Conservation (phyloP, 1,140 invertebrate species). For the Pinna nobilis region DNA sequence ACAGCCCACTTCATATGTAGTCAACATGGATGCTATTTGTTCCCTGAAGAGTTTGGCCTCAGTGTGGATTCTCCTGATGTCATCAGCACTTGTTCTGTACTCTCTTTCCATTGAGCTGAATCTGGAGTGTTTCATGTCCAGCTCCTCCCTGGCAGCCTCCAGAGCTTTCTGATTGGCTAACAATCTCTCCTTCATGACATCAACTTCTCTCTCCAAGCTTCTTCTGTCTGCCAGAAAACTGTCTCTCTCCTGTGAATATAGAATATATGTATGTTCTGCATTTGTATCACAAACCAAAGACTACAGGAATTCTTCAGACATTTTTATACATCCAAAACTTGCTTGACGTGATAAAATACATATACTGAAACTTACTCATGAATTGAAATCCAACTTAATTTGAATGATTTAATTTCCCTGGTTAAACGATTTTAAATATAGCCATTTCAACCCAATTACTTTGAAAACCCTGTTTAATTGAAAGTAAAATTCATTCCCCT, state of each 20-base stretch:
- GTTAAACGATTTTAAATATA: too few species aligned
- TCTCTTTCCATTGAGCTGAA: slow-evolving; percentile 57
- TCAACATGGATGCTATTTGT: slow-evolving; percentile 65
- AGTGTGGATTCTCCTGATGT: slow-evolving; percentile 49
- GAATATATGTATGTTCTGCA: too few species aligned
- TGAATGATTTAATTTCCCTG: too few species aligned
- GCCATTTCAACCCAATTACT: too few species aligned
- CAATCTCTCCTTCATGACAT: slow-evolving; percentile 68
- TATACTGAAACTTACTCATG: neutral
- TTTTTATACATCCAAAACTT: neutral
- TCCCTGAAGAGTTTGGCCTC: slow-evolving; percentile 67
- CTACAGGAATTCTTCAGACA: neutral
- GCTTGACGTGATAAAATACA: neutral
- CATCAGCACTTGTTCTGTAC: slow-evolving; percentile 52
- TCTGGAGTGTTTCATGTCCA: slow-evolving; percentile 64
- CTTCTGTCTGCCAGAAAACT: slow-evolving; percentile 58
- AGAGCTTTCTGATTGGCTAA: slow-evolving; percentile 67
- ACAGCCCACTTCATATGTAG: slow-evolving; percentile 52
- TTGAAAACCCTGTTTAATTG: too few species aligned
- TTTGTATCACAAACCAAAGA: neutral
- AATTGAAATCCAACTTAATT: too few species aligned
- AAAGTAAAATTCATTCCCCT: too few species aligned
- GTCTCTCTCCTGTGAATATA: slow-evolving; percentile 68
- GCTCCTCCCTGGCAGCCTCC: slow-evolving; percentile 66
- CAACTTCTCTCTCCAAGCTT: slow-evolving; percentile 67